Conservation (phyloP, 2,113 vertebrate genomes). For the Sapajus apella region DNA sequence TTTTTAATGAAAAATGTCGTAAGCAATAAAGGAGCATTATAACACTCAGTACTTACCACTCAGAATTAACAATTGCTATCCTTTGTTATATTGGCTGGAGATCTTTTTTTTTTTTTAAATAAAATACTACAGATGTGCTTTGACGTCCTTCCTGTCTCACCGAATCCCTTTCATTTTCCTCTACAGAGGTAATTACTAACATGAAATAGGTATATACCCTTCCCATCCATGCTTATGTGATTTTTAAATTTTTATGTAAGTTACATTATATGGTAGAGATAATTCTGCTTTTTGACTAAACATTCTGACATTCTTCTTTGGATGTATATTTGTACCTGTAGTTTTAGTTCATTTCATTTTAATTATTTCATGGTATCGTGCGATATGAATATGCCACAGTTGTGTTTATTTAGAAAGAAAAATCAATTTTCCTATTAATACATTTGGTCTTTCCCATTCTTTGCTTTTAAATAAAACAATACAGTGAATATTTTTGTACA, state of each 20-base stretch:
- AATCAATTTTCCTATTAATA: not conserved
- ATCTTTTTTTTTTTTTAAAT: not conserved
- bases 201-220: not conserved
- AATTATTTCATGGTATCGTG: not conserved
- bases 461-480: conserved; percentile 26
- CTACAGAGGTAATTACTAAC: not conserved
- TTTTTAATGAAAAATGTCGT: conserved; percentile 29
- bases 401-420: not conserved
- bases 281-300: conserved; percentile 21
- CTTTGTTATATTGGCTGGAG: not conserved
- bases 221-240: not conserved
- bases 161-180: conserved; percentile 4
- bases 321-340: not conserved
- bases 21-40: not conserved
- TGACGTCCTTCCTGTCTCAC: conserved; percentile 26
- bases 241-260: conserved; percentile 2
- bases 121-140: not conserved
- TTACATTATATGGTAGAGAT: not conserved
- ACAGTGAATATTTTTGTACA: not conserved
- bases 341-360: not conserved
- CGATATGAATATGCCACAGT: not conserved
- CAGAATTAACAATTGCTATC: conserved; percentile 2
- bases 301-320: not conserved
- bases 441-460: not conserved
- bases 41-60: not conserved